Evolutionary conservation across 2,113 vertebrate species (phyloP), one percentile per base, ranked within the genome.

Genomic region (Tiliqua scincoides): DNA sequence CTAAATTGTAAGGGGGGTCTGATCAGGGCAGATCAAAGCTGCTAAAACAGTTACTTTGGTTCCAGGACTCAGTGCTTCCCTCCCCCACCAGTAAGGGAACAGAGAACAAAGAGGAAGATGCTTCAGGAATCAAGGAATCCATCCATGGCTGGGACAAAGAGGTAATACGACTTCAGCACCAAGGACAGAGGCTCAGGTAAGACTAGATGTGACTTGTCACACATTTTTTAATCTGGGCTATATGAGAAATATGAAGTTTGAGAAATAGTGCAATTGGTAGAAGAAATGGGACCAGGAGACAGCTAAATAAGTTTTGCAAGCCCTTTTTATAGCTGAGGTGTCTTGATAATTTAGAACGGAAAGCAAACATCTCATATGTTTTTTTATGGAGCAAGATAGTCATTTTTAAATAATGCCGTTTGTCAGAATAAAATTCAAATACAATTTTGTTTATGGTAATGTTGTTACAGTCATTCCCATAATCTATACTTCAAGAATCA

Each of bases 11-110:
- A 79, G 43, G 30, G 59, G 84, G 67, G 48, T 86, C 61, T 65
- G 77, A 86, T 74, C 85, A 62, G 84, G 84, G 25, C 78, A 81
- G 57, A 86, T 37, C 78, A 74, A 86, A 63, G 59, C 78, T 73
- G 75, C 75, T 35, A 43, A 63, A 78, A 78, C 63, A n/a, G 83
- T 40, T 77, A 67, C 30, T 70, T 52, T 77, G 48, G 48, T 78
- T 86, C 68, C 85, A 80, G 57, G 79, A 73, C 68, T 54, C 63
- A 81, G 78, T 65, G 59, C 70, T 54, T 17, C 23, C 11, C 3
- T 21, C 14, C 15, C 9, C 32, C 27, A 14, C 12, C 11, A 73
- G 43, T 14, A 63, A 14, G 23, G 61, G 43, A 65, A 86, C 20
- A 9, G 35, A 86, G 15, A 81, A 65, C 40, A 54, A 74, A 74